Percentiles rank a stretch among this genome's conserved stretches.
phyloP scores from a whole-genome alignment of 2,113 vertebrate genomes.

The Turdus rufiventris region DNA sequence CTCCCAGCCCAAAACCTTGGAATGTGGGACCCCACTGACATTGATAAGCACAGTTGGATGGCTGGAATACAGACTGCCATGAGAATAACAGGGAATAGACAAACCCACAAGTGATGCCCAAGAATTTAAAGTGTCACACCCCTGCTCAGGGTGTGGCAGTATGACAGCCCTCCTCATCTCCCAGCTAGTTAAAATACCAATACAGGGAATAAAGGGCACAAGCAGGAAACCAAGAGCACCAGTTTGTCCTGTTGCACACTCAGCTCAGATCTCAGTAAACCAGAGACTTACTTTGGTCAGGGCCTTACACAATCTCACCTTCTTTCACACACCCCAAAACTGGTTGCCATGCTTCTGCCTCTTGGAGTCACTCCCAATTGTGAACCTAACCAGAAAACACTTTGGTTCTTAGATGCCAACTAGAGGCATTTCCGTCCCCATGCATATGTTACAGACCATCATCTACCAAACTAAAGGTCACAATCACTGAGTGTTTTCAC shows the following conservation, averaged over 20 bases:
- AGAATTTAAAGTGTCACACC: neutral
- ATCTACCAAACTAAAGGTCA: neutral
- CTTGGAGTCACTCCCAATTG: neutral
- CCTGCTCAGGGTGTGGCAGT: neutral
- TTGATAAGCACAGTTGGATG: neutral
- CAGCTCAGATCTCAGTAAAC: neutral
- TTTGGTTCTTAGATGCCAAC: neutral
- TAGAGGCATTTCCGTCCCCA: neutral
- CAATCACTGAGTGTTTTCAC: neutral
- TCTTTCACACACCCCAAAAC: neutral
- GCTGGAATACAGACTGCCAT: neutral
- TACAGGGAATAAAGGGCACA: neutral
- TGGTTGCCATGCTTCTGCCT: neutral
- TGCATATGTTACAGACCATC: neutral
- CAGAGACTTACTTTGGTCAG: neutral
- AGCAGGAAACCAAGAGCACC: neutral
- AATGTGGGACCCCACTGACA: neutral
- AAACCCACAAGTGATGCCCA: neutral
- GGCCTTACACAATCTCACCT: neutral
- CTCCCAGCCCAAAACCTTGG: accelerated
- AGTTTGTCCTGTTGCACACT: neutral
- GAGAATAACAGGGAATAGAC: neutral
- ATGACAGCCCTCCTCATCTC: neutral
- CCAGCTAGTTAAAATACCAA: neutral
- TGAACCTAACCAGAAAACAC: neutral